phyloP scores from a whole-genome alignment of 1,140 invertebrate species.

The Galleria mellonella region DNA sequence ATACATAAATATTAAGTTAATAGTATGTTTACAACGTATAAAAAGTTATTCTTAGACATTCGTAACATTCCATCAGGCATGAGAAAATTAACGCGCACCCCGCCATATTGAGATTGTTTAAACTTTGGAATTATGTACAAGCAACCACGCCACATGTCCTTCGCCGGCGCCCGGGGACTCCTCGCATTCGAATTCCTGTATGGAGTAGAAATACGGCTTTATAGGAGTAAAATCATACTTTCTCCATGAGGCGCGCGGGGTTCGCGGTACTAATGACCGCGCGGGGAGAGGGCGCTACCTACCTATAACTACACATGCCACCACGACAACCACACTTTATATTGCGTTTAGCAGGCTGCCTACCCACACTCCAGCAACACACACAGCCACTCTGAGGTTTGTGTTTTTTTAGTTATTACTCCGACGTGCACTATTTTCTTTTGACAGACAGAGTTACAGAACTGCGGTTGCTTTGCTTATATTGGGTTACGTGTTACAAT shows the following conservation, averaged over 20 bases:
- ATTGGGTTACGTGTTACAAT: conserved; percentile 5
- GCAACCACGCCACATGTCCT: conserved; percentile 55
- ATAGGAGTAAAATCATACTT: conserved; percentile 74
- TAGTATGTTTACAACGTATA: too few relatives aligned
- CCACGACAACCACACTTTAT: conserved; percentile 68
- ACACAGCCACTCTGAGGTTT: conserved; percentile 42
- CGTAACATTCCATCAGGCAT: conserved; percentile 11
- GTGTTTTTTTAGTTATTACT: conserved; percentile 62
- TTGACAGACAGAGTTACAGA: conserved; percentile 27
- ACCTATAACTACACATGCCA: conserved; percentile 47
- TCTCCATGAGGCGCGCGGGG: conserved; percentile 54
- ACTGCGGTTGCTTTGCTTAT: conserved; percentile 2
- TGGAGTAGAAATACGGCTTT: conserved; percentile 73
- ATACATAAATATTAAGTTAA: not conserved
- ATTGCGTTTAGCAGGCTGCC: conserved; percentile 65
- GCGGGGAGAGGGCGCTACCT: conserved; percentile 52
- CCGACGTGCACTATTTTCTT: conserved; percentile 62
- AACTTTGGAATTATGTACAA: conserved; percentile 65
- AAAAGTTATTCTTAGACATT: not conserved
- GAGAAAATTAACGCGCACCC: conserved; percentile 36
- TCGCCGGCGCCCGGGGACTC: conserved; percentile 57
- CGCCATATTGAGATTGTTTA: conserved; percentile 65
- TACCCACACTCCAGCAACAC: conserved; percentile 49
- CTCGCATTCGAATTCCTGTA: conserved; percentile 70
- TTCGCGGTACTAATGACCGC: conserved; percentile 64